phyloP scores from a whole-genome alignment of 23 tunicate genomes.

The Ascidia mentula region DNA sequence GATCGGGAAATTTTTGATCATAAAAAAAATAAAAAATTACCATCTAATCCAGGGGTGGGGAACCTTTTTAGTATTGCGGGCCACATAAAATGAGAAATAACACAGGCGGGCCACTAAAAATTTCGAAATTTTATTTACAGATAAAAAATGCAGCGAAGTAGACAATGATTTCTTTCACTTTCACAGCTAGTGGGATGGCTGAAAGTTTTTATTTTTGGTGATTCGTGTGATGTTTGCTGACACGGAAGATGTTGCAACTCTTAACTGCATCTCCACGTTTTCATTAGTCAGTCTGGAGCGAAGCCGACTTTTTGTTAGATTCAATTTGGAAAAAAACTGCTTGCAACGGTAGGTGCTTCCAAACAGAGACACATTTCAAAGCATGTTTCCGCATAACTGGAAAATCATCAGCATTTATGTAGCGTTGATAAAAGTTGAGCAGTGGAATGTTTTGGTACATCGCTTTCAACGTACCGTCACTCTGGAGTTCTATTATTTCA shows the following conservation, averaged over 20 bases:
- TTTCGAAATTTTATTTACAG: background rate
- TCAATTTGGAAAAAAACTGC: constrained; percentile 46
- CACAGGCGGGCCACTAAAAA: constrained; percentile 4
- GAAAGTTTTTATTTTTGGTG: constrained; percentile 15
- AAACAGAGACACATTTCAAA: constrained; percentile 40
- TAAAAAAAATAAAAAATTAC: too few relatives aligned
- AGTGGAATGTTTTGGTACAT: constrained; percentile 41
- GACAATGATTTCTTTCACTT: constrained; percentile 6
- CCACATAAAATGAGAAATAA: constrained; percentile 7
- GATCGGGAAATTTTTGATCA: too few relatives aligned
- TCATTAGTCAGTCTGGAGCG: constrained; percentile 34
- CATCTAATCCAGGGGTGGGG: constrained; percentile 15
- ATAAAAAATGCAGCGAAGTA: constrained; percentile 14
- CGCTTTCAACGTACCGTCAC: constrained; percentile 21
- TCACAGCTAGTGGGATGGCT: constrained; percentile 12
- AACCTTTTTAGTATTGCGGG: background rate
- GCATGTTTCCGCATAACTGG: constrained; percentile 60
- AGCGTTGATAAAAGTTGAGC: constrained; percentile 54
- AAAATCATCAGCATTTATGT: constrained; percentile 57
- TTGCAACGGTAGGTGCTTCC: too few relatives aligned
- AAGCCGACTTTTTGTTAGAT: constrained; percentile 27
- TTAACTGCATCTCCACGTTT: constrained; percentile 17
- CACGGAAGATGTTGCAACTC: constrained; percentile 35
- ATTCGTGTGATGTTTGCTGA: constrained; percentile 12
- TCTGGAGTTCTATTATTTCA: constrained; percentile 33